Base-by-base conservation (phyloP, 2,113 vertebrate species). In the Riparia riparia region DNA sequence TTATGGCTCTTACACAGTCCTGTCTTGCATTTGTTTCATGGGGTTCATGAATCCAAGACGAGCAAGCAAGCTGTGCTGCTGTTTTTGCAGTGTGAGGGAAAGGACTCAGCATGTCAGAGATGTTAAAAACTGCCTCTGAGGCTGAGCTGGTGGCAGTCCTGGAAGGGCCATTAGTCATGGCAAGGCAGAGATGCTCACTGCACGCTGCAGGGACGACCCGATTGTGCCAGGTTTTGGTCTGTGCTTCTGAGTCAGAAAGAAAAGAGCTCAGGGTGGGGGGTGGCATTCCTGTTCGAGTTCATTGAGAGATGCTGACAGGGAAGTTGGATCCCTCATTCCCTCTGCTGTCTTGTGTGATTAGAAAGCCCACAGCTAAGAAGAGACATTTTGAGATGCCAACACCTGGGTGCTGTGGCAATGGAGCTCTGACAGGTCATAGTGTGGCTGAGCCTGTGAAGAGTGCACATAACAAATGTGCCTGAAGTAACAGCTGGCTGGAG, bases 401-500 rank as follows among this genome's bases (percentile, higher is more conserved):
- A 31, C 14, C 31, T 50, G 47, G 15, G 12, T 68, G 65, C 74
- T 50, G 61, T 69, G 57, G 39, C 73, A 74, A 0, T 0, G 0
- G 39, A 89, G 51, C 39, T 70, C 60, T 90, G 57, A 42, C 26
- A 79, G 65, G 22, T 5, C 0, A 10, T 49, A 58, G 37, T 8
- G 1, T 76, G 82, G 32, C 61, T 41, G 28, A 61, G 37, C 37
- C n/a, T 76, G 42, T 58, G 89, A 83, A 42, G 51, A 54, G 42
- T 57, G 80, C 54, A 54, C 9, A 3, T 77, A 94, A 79, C 50
- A 70, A 91, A 86, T 14, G 12, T 5, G 11, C 77, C 86, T 87
- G 86, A 81, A 94, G 54, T 89, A 94, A 81, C 72, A 93, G 60
- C 86, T 93, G 89, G 34, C 60, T 86, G 56, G 81, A 89, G 76